Evolutionary conservation across 2,113 vertebrate genomes (phyloP).

Genomic region (Camelus bactrianus): DNA sequence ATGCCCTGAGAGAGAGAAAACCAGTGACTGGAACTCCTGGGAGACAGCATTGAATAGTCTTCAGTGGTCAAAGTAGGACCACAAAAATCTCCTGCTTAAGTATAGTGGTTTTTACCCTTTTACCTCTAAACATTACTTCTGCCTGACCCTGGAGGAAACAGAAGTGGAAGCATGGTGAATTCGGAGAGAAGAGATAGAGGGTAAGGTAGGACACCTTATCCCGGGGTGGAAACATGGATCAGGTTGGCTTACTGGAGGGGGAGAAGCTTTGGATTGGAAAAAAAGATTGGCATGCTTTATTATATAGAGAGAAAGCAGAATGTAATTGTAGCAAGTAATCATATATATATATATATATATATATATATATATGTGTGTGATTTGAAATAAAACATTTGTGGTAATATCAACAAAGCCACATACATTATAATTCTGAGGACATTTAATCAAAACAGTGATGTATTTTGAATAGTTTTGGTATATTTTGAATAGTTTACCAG

Average conservation of each 20-base stretch:
- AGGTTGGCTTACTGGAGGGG: background rate
- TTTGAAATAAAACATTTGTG: conserved; percentile 28
- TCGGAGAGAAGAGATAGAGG: background rate
- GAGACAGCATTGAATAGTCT: background rate
- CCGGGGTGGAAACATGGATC: background rate
- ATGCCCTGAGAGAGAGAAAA: background rate
- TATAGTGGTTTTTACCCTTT: background rate
- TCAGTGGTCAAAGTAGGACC: background rate
- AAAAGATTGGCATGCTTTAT: background rate
- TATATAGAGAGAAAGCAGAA: background rate
- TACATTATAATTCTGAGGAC: background rate
- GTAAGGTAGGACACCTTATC: fast-evolving
- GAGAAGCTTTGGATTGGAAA: background rate
- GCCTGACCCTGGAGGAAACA: background rate
- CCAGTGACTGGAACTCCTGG: background rate
- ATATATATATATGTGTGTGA: no score
- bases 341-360: background rate
- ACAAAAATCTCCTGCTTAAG: background rate
- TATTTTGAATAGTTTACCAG: background rate
- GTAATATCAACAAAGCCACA: background rate
- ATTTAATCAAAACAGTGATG: conserved; percentile 2
- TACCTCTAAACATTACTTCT: background rate
- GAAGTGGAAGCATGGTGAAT: background rate
- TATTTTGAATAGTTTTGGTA: background rate
- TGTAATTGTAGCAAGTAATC: background rate